Base-by-base conservation (phyloP, 1,140 invertebrate genomes). In the Bombus huntii region DNA sequence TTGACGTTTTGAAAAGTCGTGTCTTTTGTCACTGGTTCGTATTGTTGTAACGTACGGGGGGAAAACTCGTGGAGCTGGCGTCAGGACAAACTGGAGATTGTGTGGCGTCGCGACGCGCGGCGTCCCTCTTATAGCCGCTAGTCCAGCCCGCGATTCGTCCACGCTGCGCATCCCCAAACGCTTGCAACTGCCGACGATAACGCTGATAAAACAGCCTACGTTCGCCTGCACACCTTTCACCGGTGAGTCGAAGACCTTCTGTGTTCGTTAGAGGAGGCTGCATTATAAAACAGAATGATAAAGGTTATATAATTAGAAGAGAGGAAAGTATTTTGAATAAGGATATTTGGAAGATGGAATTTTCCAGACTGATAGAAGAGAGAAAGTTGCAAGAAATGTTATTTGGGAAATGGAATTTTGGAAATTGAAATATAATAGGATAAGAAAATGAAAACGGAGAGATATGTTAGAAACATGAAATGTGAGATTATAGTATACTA, bases 61-160 rank as follows among this genome's bases (percentile, higher is more conserved):
- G 65, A 66, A 66, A 65, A 66, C 81, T 81, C 57, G 73, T 62
- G 81, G 76, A 72, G 73, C 68, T 75, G 37, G 70, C 39, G 44
- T 65, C 80, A 70, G 88, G 72, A 76, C 75, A 65, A 82, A 77
- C 71, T 71, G 85, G 47, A 78, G 89, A 81, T 90, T 93, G 91
- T 93, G 91, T 90, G 92, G 89, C 93, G 93, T 92, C 92, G 93
- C 92, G 92, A 93, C 93, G 90, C 91, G 80, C 88, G 90, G 84
- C 92, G 92, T 93, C 91, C 91, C 92, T 93, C 93, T 94, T 94
- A 94, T 94, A 94, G 84, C 57, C 86, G 81, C 73, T 83, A 77
- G 85, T 82, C 83, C 88, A 79, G 81, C 44, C 68, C 91, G 90
- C 92, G 91, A 88, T 91, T 89, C 88, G 91, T 91, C 87, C 89